Evolutionary conservation across 2,797 vertebrate genomes (phyloP).

Genomic region (Dermochelys coriacea): DNA sequence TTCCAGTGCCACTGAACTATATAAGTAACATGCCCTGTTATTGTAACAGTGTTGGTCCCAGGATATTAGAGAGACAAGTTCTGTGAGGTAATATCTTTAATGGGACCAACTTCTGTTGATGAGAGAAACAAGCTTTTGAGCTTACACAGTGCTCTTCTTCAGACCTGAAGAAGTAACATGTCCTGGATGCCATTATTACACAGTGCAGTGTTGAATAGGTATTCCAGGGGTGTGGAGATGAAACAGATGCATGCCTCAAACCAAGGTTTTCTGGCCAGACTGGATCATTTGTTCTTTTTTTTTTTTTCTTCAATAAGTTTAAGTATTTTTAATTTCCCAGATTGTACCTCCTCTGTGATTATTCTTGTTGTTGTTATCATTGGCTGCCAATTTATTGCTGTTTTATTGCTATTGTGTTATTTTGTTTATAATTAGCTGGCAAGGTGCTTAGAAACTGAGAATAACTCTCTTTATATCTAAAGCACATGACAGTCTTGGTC

Average conservation of each 20-base stretch:
- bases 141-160: background rate
- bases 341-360: background rate
- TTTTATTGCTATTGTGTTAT: background rate
- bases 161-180: background rate
- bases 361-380: background rate
- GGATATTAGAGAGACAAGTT: background rate
- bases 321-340: background rate
- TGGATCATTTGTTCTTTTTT: background rate
- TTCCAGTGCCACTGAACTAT: background rate
- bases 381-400: no score
- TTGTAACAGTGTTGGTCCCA: background rate
- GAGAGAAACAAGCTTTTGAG: background rate
- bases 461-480: background rate
- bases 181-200: background rate
- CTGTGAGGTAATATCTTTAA: background rate
- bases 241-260: background rate
- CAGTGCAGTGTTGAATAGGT: background rate
- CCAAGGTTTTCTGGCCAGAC: background rate
- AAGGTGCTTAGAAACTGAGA: background rate
- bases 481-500: background rate
- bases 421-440: background rate
- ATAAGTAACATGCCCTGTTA: background rate
- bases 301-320: background rate
- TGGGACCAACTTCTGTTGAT: background rate
- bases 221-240: background rate